Percentiles rank a stretch among this genome's conserved stretches.
phyloP scores from a whole-genome alignment of 2,113 vertebrate species.

The Lontra canadensis region DNA sequence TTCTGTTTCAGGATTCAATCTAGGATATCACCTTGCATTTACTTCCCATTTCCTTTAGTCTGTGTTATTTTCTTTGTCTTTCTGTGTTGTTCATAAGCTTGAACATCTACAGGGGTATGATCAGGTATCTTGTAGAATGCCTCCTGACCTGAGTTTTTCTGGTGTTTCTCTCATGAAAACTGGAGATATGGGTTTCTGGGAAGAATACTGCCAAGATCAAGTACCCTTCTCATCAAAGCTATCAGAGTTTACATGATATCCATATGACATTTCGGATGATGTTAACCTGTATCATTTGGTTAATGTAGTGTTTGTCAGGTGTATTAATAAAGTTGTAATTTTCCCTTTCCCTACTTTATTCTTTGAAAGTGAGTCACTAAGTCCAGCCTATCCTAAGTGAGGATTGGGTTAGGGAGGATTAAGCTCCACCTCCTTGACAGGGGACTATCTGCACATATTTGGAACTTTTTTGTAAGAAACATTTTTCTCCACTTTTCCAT shows the following conservation, averaged over 20 bases:
- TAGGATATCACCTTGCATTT: neutral
- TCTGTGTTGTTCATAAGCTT: neutral
- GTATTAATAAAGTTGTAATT: neutral
- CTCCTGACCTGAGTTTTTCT: neutral
- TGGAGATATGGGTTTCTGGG: neutral
- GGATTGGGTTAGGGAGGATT: neutral
- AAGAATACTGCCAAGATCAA: neutral
- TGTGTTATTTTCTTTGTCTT: neutral
- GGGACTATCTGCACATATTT: neutral
- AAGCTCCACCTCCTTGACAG: neutral
- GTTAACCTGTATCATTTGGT: neutral
- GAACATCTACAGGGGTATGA: neutral
- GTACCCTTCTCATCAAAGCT: neutral
- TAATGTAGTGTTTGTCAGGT: neutral
- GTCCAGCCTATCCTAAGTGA: neutral
- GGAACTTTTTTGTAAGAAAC: neutral
- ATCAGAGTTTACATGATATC: neutral
- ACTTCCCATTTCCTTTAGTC: neutral
- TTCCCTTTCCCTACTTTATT: neutral
- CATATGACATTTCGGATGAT: neutral
- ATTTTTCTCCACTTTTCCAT: neutral
- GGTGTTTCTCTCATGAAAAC: neutral
- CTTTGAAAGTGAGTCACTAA: neutral
- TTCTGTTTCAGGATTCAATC: neutral
- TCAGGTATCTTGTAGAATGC: neutral